These are phyloP conservation scores for Synergus gifuensis DNA, from an alignment of 2,888 invertebrate genomes.

Conservation along the genomic window DNA sequence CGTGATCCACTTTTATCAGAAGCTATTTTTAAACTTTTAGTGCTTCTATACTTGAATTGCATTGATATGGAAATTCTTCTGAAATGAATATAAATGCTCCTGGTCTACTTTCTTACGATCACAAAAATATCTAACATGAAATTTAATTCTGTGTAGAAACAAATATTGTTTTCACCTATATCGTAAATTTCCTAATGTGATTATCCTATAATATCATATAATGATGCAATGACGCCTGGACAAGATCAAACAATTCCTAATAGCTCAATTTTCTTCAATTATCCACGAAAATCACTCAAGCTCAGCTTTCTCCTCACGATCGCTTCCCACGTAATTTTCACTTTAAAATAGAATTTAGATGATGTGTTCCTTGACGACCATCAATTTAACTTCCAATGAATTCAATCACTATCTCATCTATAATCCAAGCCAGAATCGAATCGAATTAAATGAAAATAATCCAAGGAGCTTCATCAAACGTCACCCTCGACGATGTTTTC, in stretches of 20 bases:
- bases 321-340: constrained; percentile 25
- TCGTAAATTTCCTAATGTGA: neutral
- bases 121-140: neutral
- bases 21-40: neutral
- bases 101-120: neutral
- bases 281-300: constrained; percentile 26
- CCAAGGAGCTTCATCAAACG: neutral
- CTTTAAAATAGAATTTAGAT: constrained; percentile 17
- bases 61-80: neutral
- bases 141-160: neutral
- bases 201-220: neutral
- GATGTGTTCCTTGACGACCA: neutral
- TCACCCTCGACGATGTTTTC: neutral
- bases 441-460: neutral
- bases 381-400: constrained; percentile 3
- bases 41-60: neutral
- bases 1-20: neutral
- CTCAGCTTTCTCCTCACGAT: constrained; percentile 29
- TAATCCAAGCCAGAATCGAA: neutral
- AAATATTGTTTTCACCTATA: neutral
- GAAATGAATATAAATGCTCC: neutral
- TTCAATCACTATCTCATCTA: neutral
- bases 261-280: constrained; percentile 12
- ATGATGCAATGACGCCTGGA: neutral
- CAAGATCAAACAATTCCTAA: constrained; percentile 24